Conservation (phyloP, 2,797 vertebrate genomes). For the Notolabrus celidotus region DNA sequence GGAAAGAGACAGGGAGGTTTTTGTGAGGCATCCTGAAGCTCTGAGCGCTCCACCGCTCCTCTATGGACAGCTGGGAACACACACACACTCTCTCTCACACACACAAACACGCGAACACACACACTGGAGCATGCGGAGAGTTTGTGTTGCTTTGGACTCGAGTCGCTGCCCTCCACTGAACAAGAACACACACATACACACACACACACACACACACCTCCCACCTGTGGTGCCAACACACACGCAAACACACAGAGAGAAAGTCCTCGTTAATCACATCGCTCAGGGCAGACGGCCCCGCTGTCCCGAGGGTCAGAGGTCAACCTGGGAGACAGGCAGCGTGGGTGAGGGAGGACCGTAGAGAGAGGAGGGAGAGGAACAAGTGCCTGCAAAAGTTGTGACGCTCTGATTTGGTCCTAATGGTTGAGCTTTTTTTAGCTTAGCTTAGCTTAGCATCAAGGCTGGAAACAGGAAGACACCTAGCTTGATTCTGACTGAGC, state of each 20-base stretch:
- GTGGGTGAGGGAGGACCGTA: no score
- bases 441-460: no score
- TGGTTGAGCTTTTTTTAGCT: no score
- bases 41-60: constrained; percentile 42
- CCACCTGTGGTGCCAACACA: constrained; percentile 28
- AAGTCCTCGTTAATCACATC: constrained; percentile 34
- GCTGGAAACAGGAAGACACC: no score
- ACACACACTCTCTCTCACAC: constrained; percentile 28
- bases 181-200: constrained; percentile 20
- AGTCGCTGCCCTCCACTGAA: constrained; percentile 41
- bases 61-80: constrained; percentile 28
- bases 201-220: constrained; percentile 30
- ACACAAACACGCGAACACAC: constrained; percentile 24
- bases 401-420: no score
- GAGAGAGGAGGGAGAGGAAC: neutral
- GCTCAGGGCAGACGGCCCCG: constrained; percentile 6
- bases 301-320: constrained; percentile 46
- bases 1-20: constrained; percentile 4
- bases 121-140: constrained; percentile 32
- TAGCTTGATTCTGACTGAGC: no score
- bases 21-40: constrained; percentile 20
- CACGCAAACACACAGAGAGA: constrained; percentile 19
- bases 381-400: neutral
- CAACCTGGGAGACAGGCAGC: neutral
- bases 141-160: constrained; percentile 53